phyloP scores from a whole-genome alignment of 2,113 vertebrate genomes.

The Acanthochromis polyacanthus region DNA sequence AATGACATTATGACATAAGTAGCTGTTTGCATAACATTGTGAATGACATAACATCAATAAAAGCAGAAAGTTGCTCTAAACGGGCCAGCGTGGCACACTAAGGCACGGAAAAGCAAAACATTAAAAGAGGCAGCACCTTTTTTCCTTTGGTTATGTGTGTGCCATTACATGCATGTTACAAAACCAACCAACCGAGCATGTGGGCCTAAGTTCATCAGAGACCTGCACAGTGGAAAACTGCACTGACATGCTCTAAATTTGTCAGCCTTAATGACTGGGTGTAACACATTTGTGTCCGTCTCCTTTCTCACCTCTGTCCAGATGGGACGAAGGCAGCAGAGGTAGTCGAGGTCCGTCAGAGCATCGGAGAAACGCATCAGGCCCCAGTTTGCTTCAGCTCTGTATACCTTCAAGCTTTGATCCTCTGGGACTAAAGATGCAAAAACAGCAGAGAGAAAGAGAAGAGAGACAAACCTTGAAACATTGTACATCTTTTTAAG shows the following conservation, averaged over 20 bases:
- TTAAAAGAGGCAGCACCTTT: neutral
- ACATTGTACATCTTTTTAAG: neutral
- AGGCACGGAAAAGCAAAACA: neutral
- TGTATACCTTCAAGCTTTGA: constrained; percentile 80
- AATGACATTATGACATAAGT: constrained; percentile 58
- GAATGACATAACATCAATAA: constrained; percentile 62
- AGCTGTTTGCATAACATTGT: constrained; percentile 61
- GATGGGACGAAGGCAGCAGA: constrained; percentile 85
- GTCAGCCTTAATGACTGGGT: neutral
- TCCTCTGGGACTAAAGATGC: constrained; percentile 80
- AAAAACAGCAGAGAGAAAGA: neutral
- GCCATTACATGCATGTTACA: constrained; percentile 23
- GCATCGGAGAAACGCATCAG: constrained; percentile 81
- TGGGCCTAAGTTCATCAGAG: neutral
- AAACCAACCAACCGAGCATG: neutral
- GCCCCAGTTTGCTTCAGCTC: constrained; percentile 82
- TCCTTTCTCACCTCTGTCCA: constrained; percentile 83
- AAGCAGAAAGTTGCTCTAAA: constrained; percentile 16
- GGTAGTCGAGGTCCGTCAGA: constrained; percentile 86
- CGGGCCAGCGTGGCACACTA: neutral
- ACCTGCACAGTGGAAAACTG: neutral
- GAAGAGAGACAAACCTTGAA: neutral
- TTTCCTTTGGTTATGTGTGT: constrained; percentile 8
- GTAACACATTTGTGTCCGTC: neutral
- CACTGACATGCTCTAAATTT: neutral